Percentiles rank a stretch among this genome's conserved stretches.
Evolutionary conservation across 1,140 invertebrate species (phyloP).

Genomic region (Drosophila kikkawai): DNA sequence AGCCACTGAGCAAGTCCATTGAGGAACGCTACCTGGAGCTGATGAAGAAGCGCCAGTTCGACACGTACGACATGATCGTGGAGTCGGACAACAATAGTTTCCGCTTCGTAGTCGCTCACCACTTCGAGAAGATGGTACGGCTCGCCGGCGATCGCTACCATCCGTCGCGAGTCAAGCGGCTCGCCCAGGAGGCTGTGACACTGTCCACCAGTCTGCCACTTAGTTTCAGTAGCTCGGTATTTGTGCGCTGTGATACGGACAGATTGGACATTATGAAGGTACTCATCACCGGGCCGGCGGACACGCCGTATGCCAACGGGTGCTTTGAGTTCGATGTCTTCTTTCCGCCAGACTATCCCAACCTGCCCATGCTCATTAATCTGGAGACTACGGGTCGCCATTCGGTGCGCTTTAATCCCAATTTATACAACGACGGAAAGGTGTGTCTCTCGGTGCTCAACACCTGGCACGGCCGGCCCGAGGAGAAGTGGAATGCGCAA

Average conservation of each 20-base stretch:
- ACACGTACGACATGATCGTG: constrained; percentile 95
- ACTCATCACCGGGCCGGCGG: constrained; percentile 95
- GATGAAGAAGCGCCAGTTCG: constrained; percentile 96
- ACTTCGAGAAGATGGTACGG: constrained; percentile 95
- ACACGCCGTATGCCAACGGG: constrained; percentile 95
- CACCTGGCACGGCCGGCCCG: constrained; percentile 99
- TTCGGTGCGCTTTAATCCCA: constrained; percentile 98
- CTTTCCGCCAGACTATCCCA: constrained; percentile 95
- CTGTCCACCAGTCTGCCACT: constrained; percentile 97
- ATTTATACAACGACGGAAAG: constrained; percentile 98
- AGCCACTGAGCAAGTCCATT: constrained; percentile 86
- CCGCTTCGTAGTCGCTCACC: constrained; percentile 94
- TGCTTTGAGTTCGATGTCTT: constrained; percentile 97
- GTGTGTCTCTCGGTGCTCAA: constrained; percentile 98
- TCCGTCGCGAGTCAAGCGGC: constrained; percentile 94
- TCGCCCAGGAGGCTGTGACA: constrained; percentile 98
- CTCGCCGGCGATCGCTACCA: constrained; percentile 94
- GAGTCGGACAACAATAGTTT: constrained; percentile 90
- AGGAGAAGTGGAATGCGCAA: constrained; percentile 99
- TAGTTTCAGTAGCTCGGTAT: constrained; percentile 97
- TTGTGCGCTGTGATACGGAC: constrained; percentile 97
- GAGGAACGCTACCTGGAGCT: constrained; percentile 93
- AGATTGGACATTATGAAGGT: constrained; percentile 98
- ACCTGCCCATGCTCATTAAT: constrained; percentile 94
- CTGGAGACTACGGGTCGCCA: constrained; percentile 97